Conservation (phyloP, 2,797 vertebrate genomes). For the Clarias laeviceps region DNA sequence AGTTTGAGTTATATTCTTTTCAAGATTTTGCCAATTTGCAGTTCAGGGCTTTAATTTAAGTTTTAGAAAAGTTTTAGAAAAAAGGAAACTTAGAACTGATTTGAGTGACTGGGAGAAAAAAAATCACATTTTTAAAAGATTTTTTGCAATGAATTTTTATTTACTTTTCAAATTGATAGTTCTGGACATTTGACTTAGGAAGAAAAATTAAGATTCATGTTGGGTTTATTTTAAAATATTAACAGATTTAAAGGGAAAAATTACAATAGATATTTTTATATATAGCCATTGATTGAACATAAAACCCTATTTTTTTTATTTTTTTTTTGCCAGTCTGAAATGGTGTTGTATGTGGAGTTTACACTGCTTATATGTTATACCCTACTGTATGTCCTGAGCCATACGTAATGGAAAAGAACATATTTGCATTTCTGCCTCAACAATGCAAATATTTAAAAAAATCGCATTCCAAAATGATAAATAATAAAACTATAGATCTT, state of each 20-base stretch:
- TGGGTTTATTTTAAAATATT: neutral
- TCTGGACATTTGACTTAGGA: neutral
- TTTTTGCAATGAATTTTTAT: neutral
- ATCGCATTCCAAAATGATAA: neutral
- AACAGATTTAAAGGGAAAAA: neutral
- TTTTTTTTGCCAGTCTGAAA: neutral
- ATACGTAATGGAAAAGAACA: neutral
- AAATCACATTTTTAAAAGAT: no score
- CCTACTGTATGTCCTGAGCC: no score
- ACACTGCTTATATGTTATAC: neutral
- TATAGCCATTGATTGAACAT: neutral
- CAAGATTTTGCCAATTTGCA: neutral
- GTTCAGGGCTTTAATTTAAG: neutral
- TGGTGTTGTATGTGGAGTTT: neutral
- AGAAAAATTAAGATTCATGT: neutral
- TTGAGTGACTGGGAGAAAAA: neutral
- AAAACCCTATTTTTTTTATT: neutral
- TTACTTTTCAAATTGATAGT: neutral
- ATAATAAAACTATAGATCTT: neutral
- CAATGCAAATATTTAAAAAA: neutral
- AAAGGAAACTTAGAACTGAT: neutral
- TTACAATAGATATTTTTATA: neutral
- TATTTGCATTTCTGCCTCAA: no score
- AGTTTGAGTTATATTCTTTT: neutral
- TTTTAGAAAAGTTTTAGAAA: neutral